phyloP scores from a whole-genome alignment of 2,797 vertebrate species.

The Phoxinus dragarum region DNA sequence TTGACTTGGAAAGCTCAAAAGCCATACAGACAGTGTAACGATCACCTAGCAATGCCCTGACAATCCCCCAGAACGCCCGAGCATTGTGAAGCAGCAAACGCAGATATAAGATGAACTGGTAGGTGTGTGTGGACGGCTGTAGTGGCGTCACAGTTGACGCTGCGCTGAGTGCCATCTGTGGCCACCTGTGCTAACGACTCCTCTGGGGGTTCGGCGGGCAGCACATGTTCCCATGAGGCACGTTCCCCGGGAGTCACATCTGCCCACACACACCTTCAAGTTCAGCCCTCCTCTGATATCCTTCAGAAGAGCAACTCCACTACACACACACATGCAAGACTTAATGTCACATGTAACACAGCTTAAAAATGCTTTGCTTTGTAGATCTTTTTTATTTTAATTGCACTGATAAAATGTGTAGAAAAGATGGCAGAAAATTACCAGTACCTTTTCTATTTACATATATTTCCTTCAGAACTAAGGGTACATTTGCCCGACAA shows the following conservation, averaged over 20 bases:
- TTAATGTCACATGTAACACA: neutral
- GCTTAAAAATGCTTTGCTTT: neutral
- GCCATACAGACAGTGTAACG: neutral
- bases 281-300: neutral
- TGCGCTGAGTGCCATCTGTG: conserved; percentile 58
- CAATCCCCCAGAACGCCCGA: neutral
- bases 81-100: neutral
- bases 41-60: neutral
- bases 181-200: conserved; percentile 67
- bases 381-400: neutral
- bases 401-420: neutral
- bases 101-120: neutral
- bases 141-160: conserved; percentile 37
- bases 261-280: conserved; percentile 55
- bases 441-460: neutral
- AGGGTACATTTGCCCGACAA: no score
- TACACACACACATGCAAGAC: neutral
- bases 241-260: conserved; percentile 30
- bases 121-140: conserved; percentile 36
- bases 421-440: neutral
- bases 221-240: conserved; percentile 67
- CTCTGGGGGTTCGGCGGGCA: conserved; percentile 61
- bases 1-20: neutral
- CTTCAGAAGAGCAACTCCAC: neutral
- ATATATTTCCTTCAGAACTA: no score